Conservation (phyloP, 2,797 vertebrate species). For the Petrocephalus sullivani region DNA sequence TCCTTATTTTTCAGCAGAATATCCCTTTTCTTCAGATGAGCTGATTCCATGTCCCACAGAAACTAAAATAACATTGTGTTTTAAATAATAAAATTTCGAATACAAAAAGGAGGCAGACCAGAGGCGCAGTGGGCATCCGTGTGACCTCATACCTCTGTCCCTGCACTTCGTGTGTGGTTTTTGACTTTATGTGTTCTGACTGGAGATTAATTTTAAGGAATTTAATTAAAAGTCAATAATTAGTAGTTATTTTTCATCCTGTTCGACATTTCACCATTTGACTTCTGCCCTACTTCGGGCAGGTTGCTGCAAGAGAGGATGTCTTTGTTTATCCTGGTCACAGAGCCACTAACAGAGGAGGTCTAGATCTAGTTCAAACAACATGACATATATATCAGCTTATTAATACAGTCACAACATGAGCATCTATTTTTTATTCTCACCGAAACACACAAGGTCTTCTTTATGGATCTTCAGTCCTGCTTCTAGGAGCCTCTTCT, state of each 20-base stretch:
- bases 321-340: not conserved
- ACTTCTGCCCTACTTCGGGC: not conserved
- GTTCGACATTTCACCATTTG: not conserved
- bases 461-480: too few relatives aligned
- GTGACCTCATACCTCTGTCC: not conserved
- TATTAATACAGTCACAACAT: not conserved
- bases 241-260: not conserved
- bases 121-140: not conserved
- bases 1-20: not conserved
- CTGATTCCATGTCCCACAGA: not conserved
- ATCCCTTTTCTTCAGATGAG: not conserved
- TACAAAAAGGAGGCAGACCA: not conserved
- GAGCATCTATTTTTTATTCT: not conserved
- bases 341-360: not conserved
- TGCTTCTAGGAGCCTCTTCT: too few relatives aligned
- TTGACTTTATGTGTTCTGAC: not conserved
- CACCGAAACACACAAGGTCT: not conserved
- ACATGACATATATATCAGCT: not conserved
- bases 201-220: not conserved
- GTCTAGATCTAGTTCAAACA: not conserved
- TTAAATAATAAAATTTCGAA: not conserved
- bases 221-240: not conserved
- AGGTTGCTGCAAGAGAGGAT: not conserved
- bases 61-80: not conserved
- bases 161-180: not conserved